Conservation (phyloP, 30 jellyfish, hydroid and myxozoan species). For the Aurelia sp. region DNA sequence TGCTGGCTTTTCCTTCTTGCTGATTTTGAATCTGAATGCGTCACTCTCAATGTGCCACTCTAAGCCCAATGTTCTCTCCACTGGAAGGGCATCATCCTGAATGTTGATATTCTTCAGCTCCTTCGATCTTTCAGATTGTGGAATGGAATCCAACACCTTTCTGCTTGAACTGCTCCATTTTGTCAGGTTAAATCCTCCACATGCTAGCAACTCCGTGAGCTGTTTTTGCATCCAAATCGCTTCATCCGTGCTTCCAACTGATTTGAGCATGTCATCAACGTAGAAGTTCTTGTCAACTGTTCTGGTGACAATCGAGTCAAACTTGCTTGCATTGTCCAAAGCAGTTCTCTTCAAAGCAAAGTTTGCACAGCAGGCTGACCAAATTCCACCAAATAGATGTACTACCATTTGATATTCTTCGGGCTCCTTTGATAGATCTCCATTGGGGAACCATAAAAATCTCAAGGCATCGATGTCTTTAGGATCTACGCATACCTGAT, state of each 20-base stretch:
- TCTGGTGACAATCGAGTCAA: background rate
- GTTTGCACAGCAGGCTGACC: constrained; percentile 60
- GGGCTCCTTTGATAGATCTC: constrained; percentile 44
- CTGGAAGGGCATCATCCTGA: constrained; percentile 31
- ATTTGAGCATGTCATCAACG: constrained; percentile 52
- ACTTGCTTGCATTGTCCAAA: constrained; percentile 13
- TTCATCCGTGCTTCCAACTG: constrained; percentile 6
- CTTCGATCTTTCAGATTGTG: constrained; percentile 41
- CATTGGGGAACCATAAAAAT: constrained; percentile 77
- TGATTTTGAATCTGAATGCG: constrained; percentile 29
- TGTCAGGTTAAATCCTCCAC: constrained; percentile 51
- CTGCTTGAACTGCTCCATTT: constrained; percentile 26
- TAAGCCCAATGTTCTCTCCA: constrained; percentile 56
- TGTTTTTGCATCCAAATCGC: constrained; percentile 28
- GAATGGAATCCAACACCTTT: constrained; percentile 34
- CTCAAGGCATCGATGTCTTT: constrained; percentile 49
- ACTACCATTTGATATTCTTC: constrained; percentile 54
- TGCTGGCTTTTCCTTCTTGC: constrained; percentile 32
- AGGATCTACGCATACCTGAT: constrained; percentile 64
- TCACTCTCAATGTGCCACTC: constrained; percentile 63
- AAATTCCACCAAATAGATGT: constrained; percentile 76
- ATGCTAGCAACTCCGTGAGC: constrained; percentile 39
- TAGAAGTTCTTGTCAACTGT: constrained; percentile 40
- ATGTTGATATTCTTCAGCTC: constrained; percentile 20
- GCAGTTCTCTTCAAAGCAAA: constrained; percentile 77